Evolutionary conservation across 1,140 invertebrate species (phyloP).

Genomic region (Philopotamus ludificatus): DNA sequence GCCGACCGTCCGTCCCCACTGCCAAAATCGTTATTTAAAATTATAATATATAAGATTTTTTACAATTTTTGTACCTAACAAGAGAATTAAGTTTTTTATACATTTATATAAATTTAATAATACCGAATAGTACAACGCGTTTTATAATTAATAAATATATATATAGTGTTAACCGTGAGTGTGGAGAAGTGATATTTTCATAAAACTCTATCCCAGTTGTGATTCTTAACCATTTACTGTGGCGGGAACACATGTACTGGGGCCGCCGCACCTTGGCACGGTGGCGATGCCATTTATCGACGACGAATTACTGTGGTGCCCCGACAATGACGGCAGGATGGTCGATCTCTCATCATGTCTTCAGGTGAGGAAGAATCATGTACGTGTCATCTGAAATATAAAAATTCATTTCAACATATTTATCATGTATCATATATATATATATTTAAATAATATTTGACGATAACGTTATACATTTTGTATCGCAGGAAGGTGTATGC

Average conservation of each 20-base stretch:
- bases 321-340: conserved; percentile 88
- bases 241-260: conserved; percentile 63
- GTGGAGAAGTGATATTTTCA: not conserved
- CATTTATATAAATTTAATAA: too few relatives aligned
- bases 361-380: conserved; percentile 60
- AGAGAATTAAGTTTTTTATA: too few relatives aligned
- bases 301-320: conserved; percentile 88
- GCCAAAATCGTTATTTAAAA: conserved; percentile 33
- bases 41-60: too few relatives aligned
- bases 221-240: conserved; percentile 51
- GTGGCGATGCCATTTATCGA: conserved; percentile 91
- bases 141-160: conserved; percentile 6
- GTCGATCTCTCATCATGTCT: conserved; percentile 85
- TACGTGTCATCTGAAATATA: not conserved
- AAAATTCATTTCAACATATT: too few relatives aligned
- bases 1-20: conserved; percentile 35
- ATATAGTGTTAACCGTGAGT: not conserved
- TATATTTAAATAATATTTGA: too few relatives aligned
- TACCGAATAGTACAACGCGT: not conserved
- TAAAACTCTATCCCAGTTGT: conserved; percentile 6
- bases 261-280: conserved; percentile 57
- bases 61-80: too few relatives aligned
- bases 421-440: not conserved
- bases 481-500: conserved; percentile 53
- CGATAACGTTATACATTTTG: too few relatives aligned